Evolutionary conservation across 2,797 vertebrate genomes (phyloP).

Genomic region (Melanotaenia maccullochi): DNA sequence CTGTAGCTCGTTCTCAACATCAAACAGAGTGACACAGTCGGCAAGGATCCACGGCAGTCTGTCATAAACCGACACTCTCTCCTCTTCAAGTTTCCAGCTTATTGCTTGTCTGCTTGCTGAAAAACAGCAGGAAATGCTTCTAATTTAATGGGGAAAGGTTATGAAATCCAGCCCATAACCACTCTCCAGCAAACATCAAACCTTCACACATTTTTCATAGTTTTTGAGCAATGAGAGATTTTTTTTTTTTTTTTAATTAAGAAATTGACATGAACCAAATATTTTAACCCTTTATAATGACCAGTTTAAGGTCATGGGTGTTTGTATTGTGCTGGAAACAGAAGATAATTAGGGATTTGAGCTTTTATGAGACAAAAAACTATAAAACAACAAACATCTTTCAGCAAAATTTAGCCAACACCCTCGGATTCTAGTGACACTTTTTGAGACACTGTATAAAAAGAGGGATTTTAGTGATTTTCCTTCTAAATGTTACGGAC

Average conservation of each 20-base stretch:
- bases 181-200: constrained; percentile 8
- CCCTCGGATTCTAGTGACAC: no score
- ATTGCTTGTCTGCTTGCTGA: constrained; percentile 40
- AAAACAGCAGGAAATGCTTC: constrained; percentile 41
- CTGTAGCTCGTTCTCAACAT: constrained; percentile 51
- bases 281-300: constrained; percentile 35
- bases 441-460: no score
- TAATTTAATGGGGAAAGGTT: constrained; percentile 52
- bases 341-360: constrained; percentile 28
- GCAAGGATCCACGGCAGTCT: constrained; percentile 44
- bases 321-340: constrained; percentile 4
- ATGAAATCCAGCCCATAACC: constrained; percentile 25
- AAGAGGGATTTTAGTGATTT: no score
- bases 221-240: background rate
- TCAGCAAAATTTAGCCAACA: no score
- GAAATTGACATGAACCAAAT: background rate
- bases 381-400: background rate
- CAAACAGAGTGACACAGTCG: constrained; percentile 40
- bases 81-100: constrained; percentile 43
- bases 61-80: constrained; percentile 36
- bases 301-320: background rate
- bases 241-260: background rate
- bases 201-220: constrained; percentile 9
- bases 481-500: no score
- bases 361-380: constrained; percentile 14